A percentile compares a stretch with the other conserved stretches of the same genome.
These are phyloP conservation scores for Nixonia krombeini DNA, from an alignment of 1,140 invertebrate species.

Conservation along the genomic window DNA sequence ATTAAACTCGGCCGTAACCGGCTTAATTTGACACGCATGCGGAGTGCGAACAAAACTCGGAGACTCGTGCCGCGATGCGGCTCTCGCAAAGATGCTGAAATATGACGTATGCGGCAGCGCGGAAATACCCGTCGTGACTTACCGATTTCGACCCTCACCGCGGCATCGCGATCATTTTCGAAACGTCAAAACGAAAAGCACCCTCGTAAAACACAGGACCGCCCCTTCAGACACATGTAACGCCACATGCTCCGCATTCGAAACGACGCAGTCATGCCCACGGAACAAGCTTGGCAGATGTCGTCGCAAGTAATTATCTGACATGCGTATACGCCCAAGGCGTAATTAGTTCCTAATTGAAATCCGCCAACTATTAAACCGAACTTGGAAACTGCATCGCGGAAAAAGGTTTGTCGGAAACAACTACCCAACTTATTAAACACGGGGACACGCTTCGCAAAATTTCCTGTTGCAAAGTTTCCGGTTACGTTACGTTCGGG, in stretches of 20 bases:
- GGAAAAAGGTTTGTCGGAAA: too few relatives aligned
- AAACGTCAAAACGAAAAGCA: constrained; percentile 38
- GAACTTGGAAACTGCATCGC: too few relatives aligned
- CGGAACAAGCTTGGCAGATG: constrained; percentile 59
- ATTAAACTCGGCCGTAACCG: constrained; percentile 29
- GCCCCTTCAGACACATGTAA: constrained; percentile 45
- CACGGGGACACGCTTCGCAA: too few relatives aligned
- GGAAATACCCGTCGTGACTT: constrained; percentile 42
- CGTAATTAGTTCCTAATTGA: constrained; percentile 67
- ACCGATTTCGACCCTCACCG: constrained; percentile 30
- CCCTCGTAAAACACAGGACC: constrained; percentile 16
- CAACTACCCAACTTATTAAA: too few relatives aligned
- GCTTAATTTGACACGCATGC: constrained; percentile 30
- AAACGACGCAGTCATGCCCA: constrained; percentile 46
- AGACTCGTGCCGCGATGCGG: constrained; percentile 4
- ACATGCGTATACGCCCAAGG: constrained; percentile 32
- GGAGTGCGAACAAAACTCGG: constrained; percentile 10
- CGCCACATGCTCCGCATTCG: constrained; percentile 54
- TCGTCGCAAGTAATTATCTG: constrained; percentile 58
- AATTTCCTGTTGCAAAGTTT: too few relatives aligned
- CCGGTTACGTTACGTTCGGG: too few relatives aligned
- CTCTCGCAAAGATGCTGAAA: constrained; percentile 26
- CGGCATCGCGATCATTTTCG: constrained; percentile 38
- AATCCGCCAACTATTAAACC: constrained; percentile 39
- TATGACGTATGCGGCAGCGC: constrained; percentile 29